Evolutionary conservation across 2,797 vertebrate species (phyloP), one percentile per base, ranked within the genome.

Genomic region (Cynopterus sphinx): DNA sequence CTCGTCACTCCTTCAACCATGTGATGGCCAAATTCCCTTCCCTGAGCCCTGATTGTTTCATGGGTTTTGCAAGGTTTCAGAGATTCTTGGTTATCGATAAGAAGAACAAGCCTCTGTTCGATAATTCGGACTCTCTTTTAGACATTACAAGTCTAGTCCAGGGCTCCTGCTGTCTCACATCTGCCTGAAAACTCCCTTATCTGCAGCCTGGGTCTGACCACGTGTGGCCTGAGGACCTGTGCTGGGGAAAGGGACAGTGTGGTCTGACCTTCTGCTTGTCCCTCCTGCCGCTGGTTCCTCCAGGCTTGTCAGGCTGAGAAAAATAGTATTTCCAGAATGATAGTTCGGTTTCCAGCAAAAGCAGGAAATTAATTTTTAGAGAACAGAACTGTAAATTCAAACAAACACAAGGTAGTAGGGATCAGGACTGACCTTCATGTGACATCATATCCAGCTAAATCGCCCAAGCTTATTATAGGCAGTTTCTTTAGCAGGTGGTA

Each of bases 121-220:
- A 51, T 65, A 53, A 77, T 63, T 36, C 63, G n/a, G 39, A 57
- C 53, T 61, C 31, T 82, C 39, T 53, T 78, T 73, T 12, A 83
- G 61, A 9, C 10, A 9, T 28, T 51, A 13, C 26, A 46, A 43
- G 13, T 74, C 36, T 43, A 70, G n/a, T 57, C 39, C 16, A 2
- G 13, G 36, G 19, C 77, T 95, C n/a, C 39, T 36, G 10, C n/a
- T 51, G 36, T 2, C 22, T 90, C 77, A 33, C 9, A 21, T 78
- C 43, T 8, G 0, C 7, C 53, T 61, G 49, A 68, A 22, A 17
- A 73, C 21, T 12, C 51, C 15, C 55, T 33, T 24, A 0, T 46
- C 16, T 6, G 2, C 16, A 36, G 24, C 71, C 55, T 1, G 0
- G 5, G 24, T 41, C 41, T 15, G 39, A 10, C 26, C 5, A 0